A percentile compares a stretch with the other conserved stretches of the same genome.
phyloP scores from a whole-genome alignment of 2,888 invertebrate genomes.

The Mythimna loreyi region DNA sequence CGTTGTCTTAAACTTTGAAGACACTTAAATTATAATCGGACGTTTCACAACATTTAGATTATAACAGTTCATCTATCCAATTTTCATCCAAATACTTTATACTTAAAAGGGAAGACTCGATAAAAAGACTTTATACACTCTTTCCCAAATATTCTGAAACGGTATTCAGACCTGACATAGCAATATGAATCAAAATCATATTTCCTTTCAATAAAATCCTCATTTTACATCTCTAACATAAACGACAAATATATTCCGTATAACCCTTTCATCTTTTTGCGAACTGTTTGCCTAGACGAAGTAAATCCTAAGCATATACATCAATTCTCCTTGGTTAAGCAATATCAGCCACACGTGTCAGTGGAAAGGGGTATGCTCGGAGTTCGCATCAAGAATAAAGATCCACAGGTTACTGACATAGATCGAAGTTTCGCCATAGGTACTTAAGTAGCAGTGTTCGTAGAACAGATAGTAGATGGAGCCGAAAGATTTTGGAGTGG shows the following conservation, averaged over 20 bases:
- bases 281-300: constrained; percentile 20
- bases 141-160: constrained; percentile 1
- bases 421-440: too few species aligned
- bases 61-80: background rate
- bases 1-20: too few species aligned
- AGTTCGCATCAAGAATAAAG: too few species aligned
- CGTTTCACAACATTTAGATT: background rate
- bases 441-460: too few species aligned
- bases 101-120: background rate
- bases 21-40: too few species aligned
- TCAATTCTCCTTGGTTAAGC: background rate
- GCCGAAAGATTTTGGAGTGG: too few species aligned
- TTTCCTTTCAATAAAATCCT: constrained; percentile 29
- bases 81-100: background rate
- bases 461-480: too few species aligned
- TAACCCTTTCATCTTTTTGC: constrained; percentile 5
- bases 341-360: background rate
- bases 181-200: constrained; percentile 23
- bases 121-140: background rate
- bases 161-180: constrained; percentile 1
- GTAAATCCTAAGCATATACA: constrained; percentile 25
- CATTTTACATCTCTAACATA: constrained; percentile 12
- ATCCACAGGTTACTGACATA: too few species aligned
- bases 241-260: background rate
- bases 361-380: background rate